Percentiles rank a stretch among this genome's conserved stretches.
Conservation (phyloP, 2,888 invertebrate species). For the Melipona beecheii region DNA sequence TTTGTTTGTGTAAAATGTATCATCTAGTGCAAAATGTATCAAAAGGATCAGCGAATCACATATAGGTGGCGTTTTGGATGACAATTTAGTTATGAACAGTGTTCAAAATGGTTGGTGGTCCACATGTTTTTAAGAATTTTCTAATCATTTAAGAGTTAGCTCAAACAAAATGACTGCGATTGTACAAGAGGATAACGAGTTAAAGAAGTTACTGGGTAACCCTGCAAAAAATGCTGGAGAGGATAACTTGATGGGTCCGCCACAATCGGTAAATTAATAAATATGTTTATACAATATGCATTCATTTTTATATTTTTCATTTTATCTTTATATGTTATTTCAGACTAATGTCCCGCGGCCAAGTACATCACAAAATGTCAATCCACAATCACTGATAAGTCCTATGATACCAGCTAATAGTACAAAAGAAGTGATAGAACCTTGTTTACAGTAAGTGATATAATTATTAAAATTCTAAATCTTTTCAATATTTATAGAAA, state of each 20-base stretch:
- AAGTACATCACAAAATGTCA: slow-evolving; percentile 75
- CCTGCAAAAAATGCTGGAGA: slow-evolving; percentile 77
- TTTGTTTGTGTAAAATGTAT: too few relatives aligned
- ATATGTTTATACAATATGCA: slow-evolving; percentile 29
- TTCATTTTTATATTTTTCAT: neutral
- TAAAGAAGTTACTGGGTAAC: slow-evolving; percentile 76
- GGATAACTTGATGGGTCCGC: slow-evolving; percentile 80
- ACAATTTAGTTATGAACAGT: neutral
- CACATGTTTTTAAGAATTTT: slow-evolving; percentile 27
- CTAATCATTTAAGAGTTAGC: slow-evolving; percentile 14
- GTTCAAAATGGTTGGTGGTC: slow-evolving; percentile 42
- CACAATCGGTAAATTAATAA: slow-evolving; percentile 75
- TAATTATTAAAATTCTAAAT: neutral
- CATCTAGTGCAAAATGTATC: neutral
- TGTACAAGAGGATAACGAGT: slow-evolving; percentile 74
- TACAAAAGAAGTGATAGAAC: slow-evolving; percentile 77
- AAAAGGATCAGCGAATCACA: slow-evolving; percentile 20
- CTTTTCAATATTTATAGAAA: neutral
- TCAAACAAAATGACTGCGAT: slow-evolving; percentile 50
- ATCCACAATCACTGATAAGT: slow-evolving; percentile 77
- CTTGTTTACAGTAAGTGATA: slow-evolving; percentile 78
- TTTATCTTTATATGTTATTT: slow-evolving; percentile 40
- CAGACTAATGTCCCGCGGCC: slow-evolving; percentile 80
- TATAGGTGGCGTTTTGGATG: slow-evolving; percentile 16
- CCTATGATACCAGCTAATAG: slow-evolving; percentile 74